Conservation (phyloP, 2,888 invertebrate genomes). For the Pasiphila rectangulata region DNA sequence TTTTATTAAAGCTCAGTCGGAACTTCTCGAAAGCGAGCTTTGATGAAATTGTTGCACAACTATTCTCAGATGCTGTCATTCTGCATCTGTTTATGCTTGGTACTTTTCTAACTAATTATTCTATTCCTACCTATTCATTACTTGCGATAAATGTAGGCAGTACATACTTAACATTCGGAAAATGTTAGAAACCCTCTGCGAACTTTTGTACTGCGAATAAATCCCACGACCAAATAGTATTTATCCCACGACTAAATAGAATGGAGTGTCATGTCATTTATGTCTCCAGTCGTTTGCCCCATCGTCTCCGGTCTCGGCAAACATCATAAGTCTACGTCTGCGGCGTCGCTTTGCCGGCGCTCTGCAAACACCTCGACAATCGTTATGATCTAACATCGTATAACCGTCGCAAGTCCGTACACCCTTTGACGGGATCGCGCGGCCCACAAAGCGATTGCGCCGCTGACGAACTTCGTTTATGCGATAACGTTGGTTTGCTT, state of each 20-base stretch:
- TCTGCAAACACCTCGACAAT: conserved; percentile 51
- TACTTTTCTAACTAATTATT: background rate
- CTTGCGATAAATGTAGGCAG: background rate
- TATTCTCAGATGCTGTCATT: conserved; percentile 5
- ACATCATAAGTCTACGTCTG: conserved; percentile 54
- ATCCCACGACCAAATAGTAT: too few species aligned
- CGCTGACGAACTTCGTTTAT: conserved; percentile 47
- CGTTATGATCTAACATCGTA: conserved; percentile 44
- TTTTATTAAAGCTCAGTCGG: conserved; percentile 5
- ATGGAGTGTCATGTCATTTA: conserved; percentile 7
- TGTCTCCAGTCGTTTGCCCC: conserved; percentile 11
- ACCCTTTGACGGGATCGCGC: conserved; percentile 44
- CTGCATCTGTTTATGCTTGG: background rate
- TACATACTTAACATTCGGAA: background rate
- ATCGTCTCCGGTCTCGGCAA: conserved; percentile 47
- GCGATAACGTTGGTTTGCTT: conserved; percentile 45
- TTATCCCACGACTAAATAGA: conserved; percentile 8
- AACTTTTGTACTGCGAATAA: too few species aligned
- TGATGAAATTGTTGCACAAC: conserved; percentile 9
- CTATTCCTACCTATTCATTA: too few species aligned
- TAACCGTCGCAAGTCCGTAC: conserved; percentile 16
- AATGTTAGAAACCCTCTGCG: too few species aligned
- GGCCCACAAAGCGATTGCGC: conserved; percentile 41
- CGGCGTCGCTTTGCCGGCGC: conserved; percentile 39
- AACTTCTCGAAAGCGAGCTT: conserved; percentile 1